A percentile compares a stretch with the other conserved stretches of the same genome.
Conservation (phyloP, 2,797 vertebrate species). For the Lacerta agilis region DNA sequence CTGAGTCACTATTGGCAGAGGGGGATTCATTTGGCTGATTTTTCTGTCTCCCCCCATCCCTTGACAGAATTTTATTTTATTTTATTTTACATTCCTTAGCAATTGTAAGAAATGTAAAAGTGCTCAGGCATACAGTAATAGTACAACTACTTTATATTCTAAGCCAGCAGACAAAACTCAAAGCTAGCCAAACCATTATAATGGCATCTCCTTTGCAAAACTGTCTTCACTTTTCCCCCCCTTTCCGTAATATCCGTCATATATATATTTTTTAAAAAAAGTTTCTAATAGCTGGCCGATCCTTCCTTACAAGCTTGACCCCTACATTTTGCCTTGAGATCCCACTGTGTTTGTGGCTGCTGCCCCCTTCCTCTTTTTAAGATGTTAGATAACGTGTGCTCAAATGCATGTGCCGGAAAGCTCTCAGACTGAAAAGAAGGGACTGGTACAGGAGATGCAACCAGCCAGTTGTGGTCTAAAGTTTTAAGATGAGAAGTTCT, state of each 20-base stretch:
- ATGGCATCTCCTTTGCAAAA: background rate
- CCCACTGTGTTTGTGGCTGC: background rate
- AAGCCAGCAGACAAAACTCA: background rate
- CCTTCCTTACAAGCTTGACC: background rate
- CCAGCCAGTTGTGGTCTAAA: too few species aligned
- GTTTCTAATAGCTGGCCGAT: background rate
- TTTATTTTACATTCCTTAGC: conserved; percentile 42
- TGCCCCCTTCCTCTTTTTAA: background rate
- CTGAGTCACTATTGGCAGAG: conserved; percentile 27
- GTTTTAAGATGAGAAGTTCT: too few species aligned
- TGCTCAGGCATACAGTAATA: background rate
- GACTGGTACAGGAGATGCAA: too few species aligned
- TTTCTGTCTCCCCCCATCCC: background rate
- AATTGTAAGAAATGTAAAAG: background rate
- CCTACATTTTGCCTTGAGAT: background rate
- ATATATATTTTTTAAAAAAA: background rate
- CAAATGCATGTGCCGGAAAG: too few species aligned
- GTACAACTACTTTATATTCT: background rate
- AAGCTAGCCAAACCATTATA: background rate
- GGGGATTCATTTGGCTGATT: background rate
- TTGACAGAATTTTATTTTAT: background rate
- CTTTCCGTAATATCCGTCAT: background rate
- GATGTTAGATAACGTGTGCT: background rate
- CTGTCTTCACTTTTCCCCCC: background rate
- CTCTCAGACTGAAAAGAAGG: background rate